Evolutionary conservation across 1,140 invertebrate species (phyloP), one percentile per base, ranked within the genome.

Genomic region (Neoseiulus cucumeris): DNA sequence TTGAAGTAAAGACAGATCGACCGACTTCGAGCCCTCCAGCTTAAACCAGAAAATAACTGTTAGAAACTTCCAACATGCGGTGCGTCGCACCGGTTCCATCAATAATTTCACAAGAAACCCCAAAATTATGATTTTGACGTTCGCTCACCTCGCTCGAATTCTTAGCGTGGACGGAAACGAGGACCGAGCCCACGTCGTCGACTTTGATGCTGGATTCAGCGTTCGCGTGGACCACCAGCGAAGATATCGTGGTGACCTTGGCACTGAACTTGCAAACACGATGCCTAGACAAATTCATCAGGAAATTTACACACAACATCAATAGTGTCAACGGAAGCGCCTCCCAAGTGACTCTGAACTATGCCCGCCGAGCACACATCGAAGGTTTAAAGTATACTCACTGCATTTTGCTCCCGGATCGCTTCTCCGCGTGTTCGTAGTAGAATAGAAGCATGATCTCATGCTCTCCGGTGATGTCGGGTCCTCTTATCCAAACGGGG

Each of bases 381-480:
- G n/a, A n/a, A n/a, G n/a, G n/a, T n/a, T n/a, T n/a, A n/a, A n/a
- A n/a, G n/a, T 39, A 4, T 6, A 39, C 33, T 39, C 33, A 39
- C 33, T 39, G 33, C 33, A 39, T 39, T 39, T 39, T 39, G 33
- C 28, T 51, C 45, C 14, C 45, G 14, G 20, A 9, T 51, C 7
- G 28, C 7, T 51, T 51, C 28, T 44, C 64, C 64, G 64, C 74
- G 70, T 82, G 80, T 70, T 85, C 82, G 73, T 87, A 87, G 72
- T 86, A 87, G 71, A 87, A 84, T 33, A 87, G 74, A 65, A 87
- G 74, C 71, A 86, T 80, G 22, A 86, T 73, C 6, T 77, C 76
- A 70, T 84, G 81, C 12, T 77, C 76, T 4, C 84, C 85, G 29
- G 81, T 80, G 42, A 78, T 75, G 66, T 81, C 78, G 6, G 84